phyloP scores from a whole-genome alignment of 2,797 vertebrate genomes.

The Podarcis lilfordi region DNA sequence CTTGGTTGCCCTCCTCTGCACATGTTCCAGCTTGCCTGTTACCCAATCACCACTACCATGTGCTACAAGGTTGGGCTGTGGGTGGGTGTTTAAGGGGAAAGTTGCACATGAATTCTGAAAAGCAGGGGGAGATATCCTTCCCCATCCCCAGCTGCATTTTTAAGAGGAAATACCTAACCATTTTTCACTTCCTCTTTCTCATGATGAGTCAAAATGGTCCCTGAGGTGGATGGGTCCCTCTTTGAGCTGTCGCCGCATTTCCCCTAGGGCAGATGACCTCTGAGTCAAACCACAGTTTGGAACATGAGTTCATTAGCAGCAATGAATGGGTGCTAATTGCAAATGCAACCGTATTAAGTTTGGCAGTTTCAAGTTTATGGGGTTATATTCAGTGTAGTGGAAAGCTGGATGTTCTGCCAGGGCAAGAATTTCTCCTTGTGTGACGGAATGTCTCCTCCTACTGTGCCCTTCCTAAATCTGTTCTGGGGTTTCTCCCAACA shows the following conservation, averaged over 20 bases:
- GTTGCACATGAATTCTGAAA: not conserved
- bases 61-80: not conserved
- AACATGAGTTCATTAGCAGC: not conserved
- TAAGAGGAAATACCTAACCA: not conserved
- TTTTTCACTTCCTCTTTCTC: not conserved
- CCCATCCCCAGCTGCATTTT: not conserved
- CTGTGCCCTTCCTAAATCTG: too few relatives aligned
- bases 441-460: too few relatives aligned
- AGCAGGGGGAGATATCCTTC: not conserved
- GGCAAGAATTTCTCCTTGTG: too few relatives aligned
- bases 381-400: too few relatives aligned
- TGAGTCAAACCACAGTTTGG: not conserved
- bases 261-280: not conserved
- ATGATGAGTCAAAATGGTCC: not conserved
- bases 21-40: too few relatives aligned
- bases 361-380: too few relatives aligned
- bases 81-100: not conserved
- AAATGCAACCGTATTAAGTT: not conserved
- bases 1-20: not conserved
- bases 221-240: too few relatives aligned
- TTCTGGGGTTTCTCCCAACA: too few relatives aligned
- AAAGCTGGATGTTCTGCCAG: too few relatives aligned
- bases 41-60: too few relatives aligned
- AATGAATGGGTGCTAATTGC: too few relatives aligned
- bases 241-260: not conserved